Evolutionary conservation across 2,113 vertebrate species (phyloP).

Genomic region (Isichthys henryi): DNA sequence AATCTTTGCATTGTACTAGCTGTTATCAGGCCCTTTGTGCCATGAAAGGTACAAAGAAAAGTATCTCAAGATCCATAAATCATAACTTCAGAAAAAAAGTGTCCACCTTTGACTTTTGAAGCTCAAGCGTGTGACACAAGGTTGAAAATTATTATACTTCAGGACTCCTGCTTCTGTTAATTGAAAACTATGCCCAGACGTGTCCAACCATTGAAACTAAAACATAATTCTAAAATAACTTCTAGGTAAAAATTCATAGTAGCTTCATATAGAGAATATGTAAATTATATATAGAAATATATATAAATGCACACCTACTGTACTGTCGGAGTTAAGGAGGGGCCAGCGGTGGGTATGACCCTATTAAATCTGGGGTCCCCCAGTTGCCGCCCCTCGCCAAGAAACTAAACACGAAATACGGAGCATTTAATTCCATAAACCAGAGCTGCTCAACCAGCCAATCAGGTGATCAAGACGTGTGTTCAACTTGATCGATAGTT

Average conservation of each 20-base stretch:
- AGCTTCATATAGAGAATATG: background rate
- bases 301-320: background rate
- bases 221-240: background rate
- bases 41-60: constrained; percentile 58
- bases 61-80: constrained; percentile 55
- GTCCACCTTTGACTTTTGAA: constrained; percentile 33
- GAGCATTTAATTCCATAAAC: background rate
- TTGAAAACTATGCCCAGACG: background rate
- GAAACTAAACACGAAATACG: background rate
- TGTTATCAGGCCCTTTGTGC: constrained; percentile 52
- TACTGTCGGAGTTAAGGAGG: background rate
- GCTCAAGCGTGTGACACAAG: constrained; percentile 21
- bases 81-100: constrained; percentile 50
- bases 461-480: background rate
- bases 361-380: background rate
- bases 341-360: background rate
- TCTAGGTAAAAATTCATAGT: background rate
- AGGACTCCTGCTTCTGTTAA: constrained; percentile 15
- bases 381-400: too few relatives aligned
- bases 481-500: background rate
- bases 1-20: constrained; percentile 60
- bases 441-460: background rate
- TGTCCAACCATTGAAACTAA: background rate
- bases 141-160: background rate
- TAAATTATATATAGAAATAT: background rate